Evolutionary conservation across 2,113 vertebrate genomes (phyloP), one percentile per base, ranked within the genome.

Genomic region (Peucedramus taeniatus): DNA sequence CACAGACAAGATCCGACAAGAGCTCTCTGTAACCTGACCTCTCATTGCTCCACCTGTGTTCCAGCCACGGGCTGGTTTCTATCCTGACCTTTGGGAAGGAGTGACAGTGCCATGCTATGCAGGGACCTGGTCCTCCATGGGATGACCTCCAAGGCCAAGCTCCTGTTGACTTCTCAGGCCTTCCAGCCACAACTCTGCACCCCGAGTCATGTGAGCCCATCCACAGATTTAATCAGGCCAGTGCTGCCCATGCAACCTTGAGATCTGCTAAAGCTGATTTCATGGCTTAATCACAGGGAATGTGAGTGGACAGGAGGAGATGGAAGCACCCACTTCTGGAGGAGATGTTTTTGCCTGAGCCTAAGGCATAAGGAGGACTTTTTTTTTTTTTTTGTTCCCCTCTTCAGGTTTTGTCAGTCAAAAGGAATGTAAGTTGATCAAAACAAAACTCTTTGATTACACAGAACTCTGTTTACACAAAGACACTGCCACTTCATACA

Each of bases 361-460:
- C 21, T 35, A 60, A 44, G 28, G 44, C 33, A 13, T 19, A 56
- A 81, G 24, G 16, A 78, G 16, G 44, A 56, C 15, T 37, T 61
- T 31, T 23, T 15, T 44, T 26, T n/a, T 44, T 20, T 14, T 42
- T 28, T 35, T 45, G 21, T 10, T 15, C 1, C 33, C 23, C 30
- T 26, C 53, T 80, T 65, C 49, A 49, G 42, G 63, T 57, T 83
- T 83, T 69, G 76, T 72, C 63, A 95, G 68, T 18, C 65, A 44
- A 88, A 89, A 95, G 89, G 86, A 90, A 90, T 79, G 89, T 20
- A 39, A 85, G 23, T 18, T 15, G 40, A 72, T 37, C 22, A 80
- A 75, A 94, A 93, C 33, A 35, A 60, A 90, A 31, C 53, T 64
- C 84, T 35, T 68, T 31, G 44, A 60, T 85, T 72, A 76, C 26